Base-by-base conservation (phyloP, 1,140 invertebrate genomes). In the Danaus plexippus region DNA sequence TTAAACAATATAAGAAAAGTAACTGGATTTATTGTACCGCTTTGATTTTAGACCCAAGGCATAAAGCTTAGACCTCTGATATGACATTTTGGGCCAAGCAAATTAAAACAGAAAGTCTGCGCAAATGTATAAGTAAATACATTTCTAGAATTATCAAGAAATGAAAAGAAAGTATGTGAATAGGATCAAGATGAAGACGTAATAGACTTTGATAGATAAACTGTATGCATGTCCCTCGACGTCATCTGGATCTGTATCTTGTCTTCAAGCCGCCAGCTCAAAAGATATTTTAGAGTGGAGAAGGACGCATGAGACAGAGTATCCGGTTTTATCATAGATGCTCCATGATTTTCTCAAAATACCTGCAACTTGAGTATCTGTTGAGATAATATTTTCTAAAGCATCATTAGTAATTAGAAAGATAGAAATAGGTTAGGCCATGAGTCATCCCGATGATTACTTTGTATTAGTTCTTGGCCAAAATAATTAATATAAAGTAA, bases 11-110 rank as follows among this genome's bases (percentile, higher is more conserved):
- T 52, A 64, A 67, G 48, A 77, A 75, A 59, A 75, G 60, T 44
- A 79, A 80, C 64, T 80, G 70, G 70, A 73, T 77, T 59, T 83
- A 75, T 63, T 80, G 71, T 64, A 67, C 63, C 54, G 62, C 68
- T 59, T 64, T 80, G 53, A 76, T 79, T 73, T 66, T 77, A 64
- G 72, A 80, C 67, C 77, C 70, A 61, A 73, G 67, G 54, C 77
- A 78, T 64, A 78, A 75, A 66, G 59, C 58, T 57, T 63, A 79
- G 58, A 77, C 73, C 64, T 82, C 78, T 69, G 66, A 80, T 58
- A 48, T 73, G 59, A 77, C 74, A 57, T 47, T 58, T 9, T 75
- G 75, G 76, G 76, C 72, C 40, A 67, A 71, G 61, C 63, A 75
- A 67, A 53, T 75, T 64, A 66, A 74, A 70, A 73, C 61, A 71